A percentile compares a stretch with the other conserved stretches of the same genome.
Evolutionary conservation across 1,140 invertebrate species (phyloP).

Genomic region (Trinorchestia longiramus): DNA sequence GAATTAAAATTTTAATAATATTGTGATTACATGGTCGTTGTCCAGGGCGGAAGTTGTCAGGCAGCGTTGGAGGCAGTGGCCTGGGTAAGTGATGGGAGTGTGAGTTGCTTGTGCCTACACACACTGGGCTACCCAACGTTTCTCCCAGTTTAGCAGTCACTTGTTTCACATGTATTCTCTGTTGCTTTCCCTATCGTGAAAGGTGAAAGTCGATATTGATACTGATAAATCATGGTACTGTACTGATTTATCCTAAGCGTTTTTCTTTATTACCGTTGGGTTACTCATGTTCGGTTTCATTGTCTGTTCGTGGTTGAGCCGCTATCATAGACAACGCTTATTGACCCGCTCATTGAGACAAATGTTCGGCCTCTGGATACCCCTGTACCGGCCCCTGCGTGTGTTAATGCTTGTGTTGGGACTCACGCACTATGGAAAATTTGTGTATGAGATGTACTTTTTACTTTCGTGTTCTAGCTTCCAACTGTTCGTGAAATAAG

Average conservation of each 20-base stretch:
- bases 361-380: neutral
- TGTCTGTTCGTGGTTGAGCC: neutral
- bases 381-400: neutral
- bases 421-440: neutral
- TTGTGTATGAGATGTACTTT: neutral
- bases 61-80: neutral
- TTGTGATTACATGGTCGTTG: neutral
- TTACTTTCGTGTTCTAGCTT: neutral
- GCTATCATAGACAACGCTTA: neutral
- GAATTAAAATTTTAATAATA: neutral
- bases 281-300: neutral
- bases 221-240: neutral
- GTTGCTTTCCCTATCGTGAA: neutral
- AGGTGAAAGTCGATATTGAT: neutral
- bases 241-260: neutral
- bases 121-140: neutral
- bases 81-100: slow-evolving; percentile 6
- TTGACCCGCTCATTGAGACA: neutral
- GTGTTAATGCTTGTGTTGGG: neutral
- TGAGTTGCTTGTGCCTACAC: neutral
- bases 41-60: slow-evolving; percentile 43
- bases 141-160: no score
- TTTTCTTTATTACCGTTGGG: neutral
- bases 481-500: no score
- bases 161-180: neutral